Evolutionary conservation across 92 coral and sea anemone genomes (phyloP).

Genomic region (Diadumene lineata): DNA sequence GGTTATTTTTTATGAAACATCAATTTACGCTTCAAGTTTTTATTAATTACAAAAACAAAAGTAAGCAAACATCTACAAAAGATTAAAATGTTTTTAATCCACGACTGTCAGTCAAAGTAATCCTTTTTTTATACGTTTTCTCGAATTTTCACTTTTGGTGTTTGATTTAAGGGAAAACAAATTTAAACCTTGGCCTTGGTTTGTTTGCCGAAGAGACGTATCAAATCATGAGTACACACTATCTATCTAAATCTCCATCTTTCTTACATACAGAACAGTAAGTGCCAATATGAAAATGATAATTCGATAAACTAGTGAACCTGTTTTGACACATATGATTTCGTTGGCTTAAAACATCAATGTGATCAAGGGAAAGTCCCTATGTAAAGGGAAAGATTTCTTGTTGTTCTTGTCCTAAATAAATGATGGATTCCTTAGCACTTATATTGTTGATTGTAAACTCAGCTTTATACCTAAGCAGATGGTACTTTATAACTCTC

Average conservation of each 20-base stretch:
- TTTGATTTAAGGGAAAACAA: background rate
- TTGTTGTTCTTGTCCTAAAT: background rate
- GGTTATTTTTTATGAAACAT: background rate
- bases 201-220: background rate
- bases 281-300: conserved; percentile 4
- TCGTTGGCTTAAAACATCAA: background rate
- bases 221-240: background rate
- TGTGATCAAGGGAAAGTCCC: conserved; percentile 4
- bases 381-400: background rate
- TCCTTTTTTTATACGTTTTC: background rate
- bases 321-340: background rate
- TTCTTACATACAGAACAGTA: background rate
- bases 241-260: background rate
- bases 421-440: background rate
- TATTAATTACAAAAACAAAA: conserved; percentile 11
- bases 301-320: background rate
- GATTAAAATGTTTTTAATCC: conserved; percentile 10
- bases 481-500: conserved; percentile 1
- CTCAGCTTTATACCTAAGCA: background rate
- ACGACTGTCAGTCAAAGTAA: conserved; percentile 7
- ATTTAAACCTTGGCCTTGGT: background rate
- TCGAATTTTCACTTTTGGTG: background rate
- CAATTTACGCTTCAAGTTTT: conserved; percentile 1
- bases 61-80: background rate
- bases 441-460: background rate